Conservation (phyloP, 2,888 invertebrate genomes). For the Dichetophora obliterata region DNA sequence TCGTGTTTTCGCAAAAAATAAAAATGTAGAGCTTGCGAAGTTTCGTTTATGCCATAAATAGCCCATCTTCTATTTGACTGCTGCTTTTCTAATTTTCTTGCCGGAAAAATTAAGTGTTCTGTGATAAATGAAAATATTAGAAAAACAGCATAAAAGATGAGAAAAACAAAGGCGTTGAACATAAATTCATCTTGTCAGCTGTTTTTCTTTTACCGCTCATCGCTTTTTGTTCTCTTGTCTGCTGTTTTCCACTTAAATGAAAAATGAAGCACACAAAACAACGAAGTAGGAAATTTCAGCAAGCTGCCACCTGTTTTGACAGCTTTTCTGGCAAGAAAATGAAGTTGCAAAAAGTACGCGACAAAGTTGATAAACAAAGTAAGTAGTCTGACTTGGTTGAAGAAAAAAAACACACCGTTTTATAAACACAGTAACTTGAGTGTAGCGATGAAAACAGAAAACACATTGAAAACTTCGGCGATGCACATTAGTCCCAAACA, state of each 20-base stretch:
- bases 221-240: neutral
- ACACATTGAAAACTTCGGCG: neutral
- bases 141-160: too few relatives aligned
- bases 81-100: too few relatives aligned
- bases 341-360: neutral
- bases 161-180: slow-evolving; percentile 26
- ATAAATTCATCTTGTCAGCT: slow-evolving; percentile 30
- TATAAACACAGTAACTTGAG: neutral
- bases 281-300: neutral
- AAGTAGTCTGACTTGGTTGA: neutral
- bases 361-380: neutral
- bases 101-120: too few relatives aligned
- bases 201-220: neutral
- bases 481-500: too few relatives aligned
- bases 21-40: neutral
- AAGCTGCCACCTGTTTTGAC: slow-evolving; percentile 27
- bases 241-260: neutral
- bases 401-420: neutral
- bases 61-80: too few relatives aligned
- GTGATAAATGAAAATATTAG: too few relatives aligned
- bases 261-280: slow-evolving; percentile 21
- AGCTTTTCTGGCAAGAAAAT: neutral
- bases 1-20: too few relatives aligned
- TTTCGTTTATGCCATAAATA: neutral
- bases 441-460: too few relatives aligned